Conservation (phyloP, 1,140 invertebrate species). For the Lamellibrachia luymesi region DNA sequence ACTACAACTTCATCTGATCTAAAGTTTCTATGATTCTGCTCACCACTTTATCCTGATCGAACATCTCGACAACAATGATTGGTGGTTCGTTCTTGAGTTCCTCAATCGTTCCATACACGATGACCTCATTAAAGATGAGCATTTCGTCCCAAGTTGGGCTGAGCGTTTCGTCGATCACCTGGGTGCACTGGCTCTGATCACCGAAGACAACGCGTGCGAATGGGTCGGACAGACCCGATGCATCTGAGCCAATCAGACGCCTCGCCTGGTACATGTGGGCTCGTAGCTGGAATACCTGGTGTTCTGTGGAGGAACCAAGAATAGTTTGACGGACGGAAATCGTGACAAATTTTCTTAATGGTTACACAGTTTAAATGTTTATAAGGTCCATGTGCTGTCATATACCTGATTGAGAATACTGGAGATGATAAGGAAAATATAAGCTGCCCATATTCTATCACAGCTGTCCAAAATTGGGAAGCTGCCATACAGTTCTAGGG, state of each 20-base stretch:
- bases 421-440: no score
- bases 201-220: constrained; percentile 81
- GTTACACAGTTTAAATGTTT: background rate
- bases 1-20: no score
- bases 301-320: constrained; percentile 16
- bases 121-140: constrained; percentile 76
- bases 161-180: constrained; percentile 81
- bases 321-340: background rate
- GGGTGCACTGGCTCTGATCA: constrained; percentile 69
- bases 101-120: constrained; percentile 75
- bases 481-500: no score
- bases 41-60: constrained; percentile 73
- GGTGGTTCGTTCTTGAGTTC: constrained; percentile 81
- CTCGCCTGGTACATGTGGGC: constrained; percentile 88
- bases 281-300: constrained; percentile 73
- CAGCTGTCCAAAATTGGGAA: no score
- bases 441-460: no score
- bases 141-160: constrained; percentile 90
- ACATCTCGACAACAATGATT: constrained; percentile 81
- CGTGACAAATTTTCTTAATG: background rate
- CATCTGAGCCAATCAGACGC: constrained; percentile 84
- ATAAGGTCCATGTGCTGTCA: no score
- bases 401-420: no score
- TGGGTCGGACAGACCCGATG: constrained; percentile 86
- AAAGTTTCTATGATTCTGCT: no score